These are phyloP conservation scores for Siniperca knerii DNA, from an alignment of 2,113 vertebrate genomes.

Conservation along the genomic window DNA sequence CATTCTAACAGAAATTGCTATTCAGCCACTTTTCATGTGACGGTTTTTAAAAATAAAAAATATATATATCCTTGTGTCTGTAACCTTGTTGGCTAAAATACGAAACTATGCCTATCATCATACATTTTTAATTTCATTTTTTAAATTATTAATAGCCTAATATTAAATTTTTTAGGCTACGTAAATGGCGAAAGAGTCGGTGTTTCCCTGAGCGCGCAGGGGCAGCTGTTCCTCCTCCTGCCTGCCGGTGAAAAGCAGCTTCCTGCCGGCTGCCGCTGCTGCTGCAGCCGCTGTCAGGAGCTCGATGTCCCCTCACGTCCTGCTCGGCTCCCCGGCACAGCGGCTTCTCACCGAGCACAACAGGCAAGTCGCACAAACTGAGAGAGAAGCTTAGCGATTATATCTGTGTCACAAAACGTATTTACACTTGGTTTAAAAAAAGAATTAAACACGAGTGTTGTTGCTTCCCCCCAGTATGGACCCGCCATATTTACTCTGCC, in stretches of 20 bases:
- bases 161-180: not conserved
- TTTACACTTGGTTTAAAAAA: not conserved
- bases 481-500: constrained; percentile 53
- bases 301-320: not conserved
- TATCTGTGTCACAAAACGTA: not conserved
- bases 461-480: not conserved
- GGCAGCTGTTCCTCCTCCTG: constrained; percentile 67
- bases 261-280: constrained; percentile 57
- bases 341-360: not conserved
- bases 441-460: not conserved
- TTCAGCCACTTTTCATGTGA: not conserved
- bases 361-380: not conserved
- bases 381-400: not conserved
- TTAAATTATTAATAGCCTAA: not conserved
- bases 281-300: constrained; percentile 44
- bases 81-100: not conserved
- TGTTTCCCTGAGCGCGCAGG: constrained; percentile 26
- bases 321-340: not conserved
- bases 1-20: not conserved
- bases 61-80: not conserved
- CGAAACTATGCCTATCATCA: not conserved
- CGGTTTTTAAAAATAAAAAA: not conserved
- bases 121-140: not conserved
- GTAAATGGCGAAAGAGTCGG: constrained; percentile 1
- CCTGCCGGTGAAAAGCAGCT: constrained; percentile 80